Percentiles rank a stretch among this genome's conserved stretches.
Conservation (phyloP, 2,888 invertebrate genomes). For the Rhagophthalmus giganteus region DNA sequence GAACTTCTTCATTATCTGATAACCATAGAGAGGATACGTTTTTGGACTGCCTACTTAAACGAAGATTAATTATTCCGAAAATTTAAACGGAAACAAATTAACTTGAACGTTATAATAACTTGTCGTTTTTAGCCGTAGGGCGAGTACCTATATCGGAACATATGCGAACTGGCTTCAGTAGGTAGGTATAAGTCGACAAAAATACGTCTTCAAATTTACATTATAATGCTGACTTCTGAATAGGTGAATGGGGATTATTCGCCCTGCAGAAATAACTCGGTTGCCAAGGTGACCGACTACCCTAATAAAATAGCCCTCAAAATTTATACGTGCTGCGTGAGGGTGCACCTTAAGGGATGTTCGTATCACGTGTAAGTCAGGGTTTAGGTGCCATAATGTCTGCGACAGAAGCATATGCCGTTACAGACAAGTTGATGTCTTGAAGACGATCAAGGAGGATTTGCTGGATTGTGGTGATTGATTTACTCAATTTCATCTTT, state of each 20-base stretch:
- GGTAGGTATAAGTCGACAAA: neutral
- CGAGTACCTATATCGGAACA: too few relatives aligned
- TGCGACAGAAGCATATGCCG: constrained; percentile 10
- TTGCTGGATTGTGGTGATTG: constrained; percentile 28
- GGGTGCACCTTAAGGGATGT: constrained; percentile 26
- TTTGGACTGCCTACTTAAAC: too few relatives aligned
- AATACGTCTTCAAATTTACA: constrained; percentile 32
- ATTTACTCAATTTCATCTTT: constrained; percentile 29
- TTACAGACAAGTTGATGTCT: constrained; percentile 14
- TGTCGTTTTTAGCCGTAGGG: too few relatives aligned
- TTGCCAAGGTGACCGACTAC: constrained; percentile 45
- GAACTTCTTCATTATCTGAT: too few relatives aligned
- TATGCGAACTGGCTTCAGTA: too few relatives aligned
- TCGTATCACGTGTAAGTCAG: constrained; percentile 17
- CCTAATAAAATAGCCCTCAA: constrained; percentile 47
- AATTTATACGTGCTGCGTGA: constrained; percentile 49
- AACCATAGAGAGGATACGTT: too few relatives aligned
- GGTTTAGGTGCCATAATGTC: constrained; percentile 17
- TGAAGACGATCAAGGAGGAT: constrained; percentile 24
- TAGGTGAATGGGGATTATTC: constrained; percentile 33
- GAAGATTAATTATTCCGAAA: too few relatives aligned
- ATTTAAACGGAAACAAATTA: too few relatives aligned
- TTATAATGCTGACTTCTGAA: constrained; percentile 37
- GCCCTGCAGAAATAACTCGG: constrained; percentile 37
- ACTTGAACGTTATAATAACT: too few relatives aligned